Conservation (phyloP, 2,113 vertebrate genomes). For the Oncorhynchus tshawytscha region DNA sequence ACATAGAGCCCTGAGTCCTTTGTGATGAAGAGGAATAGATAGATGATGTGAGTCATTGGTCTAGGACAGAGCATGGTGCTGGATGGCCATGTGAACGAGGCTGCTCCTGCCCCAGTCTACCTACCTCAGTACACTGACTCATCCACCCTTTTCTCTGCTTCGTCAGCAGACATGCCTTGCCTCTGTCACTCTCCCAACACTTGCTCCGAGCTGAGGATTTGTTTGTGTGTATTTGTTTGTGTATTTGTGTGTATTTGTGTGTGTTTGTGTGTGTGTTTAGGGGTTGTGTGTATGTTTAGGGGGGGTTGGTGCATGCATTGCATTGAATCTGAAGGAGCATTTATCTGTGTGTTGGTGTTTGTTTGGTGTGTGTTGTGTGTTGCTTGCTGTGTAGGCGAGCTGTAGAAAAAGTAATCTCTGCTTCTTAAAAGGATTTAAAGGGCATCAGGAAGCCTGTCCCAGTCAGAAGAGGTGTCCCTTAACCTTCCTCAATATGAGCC, state of each 20-base stretch:
- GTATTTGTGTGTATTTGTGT: conserved; percentile 11
- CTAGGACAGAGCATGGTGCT: no score
- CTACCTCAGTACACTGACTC: conserved; percentile 35
- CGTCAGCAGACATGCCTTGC: conserved; percentile 10
- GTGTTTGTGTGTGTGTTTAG: not conserved
- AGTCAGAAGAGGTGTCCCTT: conserved; percentile 41
- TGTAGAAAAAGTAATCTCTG: conserved; percentile 44
- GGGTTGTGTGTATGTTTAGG: not conserved
- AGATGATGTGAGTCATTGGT: no score
- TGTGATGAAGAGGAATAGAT: no score
- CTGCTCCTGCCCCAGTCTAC: not conserved
- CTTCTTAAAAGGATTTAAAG: conserved; percentile 66
- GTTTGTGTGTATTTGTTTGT: conserved; percentile 3
- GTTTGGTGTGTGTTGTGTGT: not conserved
- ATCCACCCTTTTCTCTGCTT: conserved; percentile 27
- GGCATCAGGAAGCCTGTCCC: conserved; percentile 44
- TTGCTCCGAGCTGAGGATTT: not conserved
- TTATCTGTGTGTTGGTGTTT: not conserved
- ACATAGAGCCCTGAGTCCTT: no score
- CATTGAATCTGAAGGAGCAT: not conserved
- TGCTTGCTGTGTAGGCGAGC: not conserved
- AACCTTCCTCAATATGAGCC: conserved; percentile 47
- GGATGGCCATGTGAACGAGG: no score
- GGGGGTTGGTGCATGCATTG: not conserved
- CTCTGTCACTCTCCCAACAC: conserved; percentile 27